Base-by-base conservation (phyloP, 2,888 invertebrate species). In the Elgonia sp. region DNA sequence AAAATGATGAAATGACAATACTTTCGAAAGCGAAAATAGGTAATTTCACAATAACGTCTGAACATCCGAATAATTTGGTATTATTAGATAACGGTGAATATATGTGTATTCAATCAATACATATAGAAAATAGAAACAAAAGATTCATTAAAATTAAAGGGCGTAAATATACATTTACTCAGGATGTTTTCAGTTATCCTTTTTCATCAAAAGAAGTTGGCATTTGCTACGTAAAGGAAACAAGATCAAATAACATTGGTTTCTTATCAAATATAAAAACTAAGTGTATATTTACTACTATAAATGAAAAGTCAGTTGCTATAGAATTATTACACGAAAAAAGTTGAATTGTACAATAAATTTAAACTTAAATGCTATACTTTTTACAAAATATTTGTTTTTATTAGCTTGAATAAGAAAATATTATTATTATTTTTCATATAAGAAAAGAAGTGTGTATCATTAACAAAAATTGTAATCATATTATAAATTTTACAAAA, bases 221-320 rank as follows among this genome's bases (percentile, higher is more conserved):
- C 57, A 77, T 84, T 40, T 70, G 63, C 42, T 39, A 76, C 21
- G 65, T 76, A 29, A 50, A 21, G 0, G 16, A 18, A 67, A 75
- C 82, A 1, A 21, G 62, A 12, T 7, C 14, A 60, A 6, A 50
- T 4, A 16, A 63, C 14, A 39, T 67, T 53, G 67, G 67, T 75
- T 20, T 29, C 57, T 83, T 83, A 18, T 69, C 18, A 60, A 57
- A 42, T 14, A 12, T 83, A 9, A 67, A 65, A 21, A 37, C 39
- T 46, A 83, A 83, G 57, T 83, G 82, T 67, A 75, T 83, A 53
- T 60, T 46, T 18, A 83, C 82, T 53, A 55, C 39, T 57, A 14
- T 80, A n/a, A 18, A 39, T n/a, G 80, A 80, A 7, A 60, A 39
- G 9, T 8, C 7, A 62, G 46, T 70, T 21, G 70, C 40, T 42